Conservation (phyloP, 1,140 invertebrate genomes). For the Helicoverpa zea region DNA sequence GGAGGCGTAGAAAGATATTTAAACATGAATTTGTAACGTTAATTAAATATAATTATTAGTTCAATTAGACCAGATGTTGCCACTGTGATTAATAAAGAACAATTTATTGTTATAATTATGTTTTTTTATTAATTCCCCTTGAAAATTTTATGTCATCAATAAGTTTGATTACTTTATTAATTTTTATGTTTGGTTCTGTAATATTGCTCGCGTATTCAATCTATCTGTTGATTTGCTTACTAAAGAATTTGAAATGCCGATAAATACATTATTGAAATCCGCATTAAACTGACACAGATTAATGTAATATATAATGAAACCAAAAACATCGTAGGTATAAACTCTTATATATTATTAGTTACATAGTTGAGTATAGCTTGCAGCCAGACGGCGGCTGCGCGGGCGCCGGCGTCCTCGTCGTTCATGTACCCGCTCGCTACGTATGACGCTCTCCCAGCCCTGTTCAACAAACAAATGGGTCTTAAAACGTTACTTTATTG, state of each 20-base stretch:
- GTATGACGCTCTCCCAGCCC: conserved; percentile 89
- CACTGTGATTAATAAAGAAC: conserved; percentile 59
- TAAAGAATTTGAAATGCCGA: too few species aligned
- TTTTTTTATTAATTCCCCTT: conserved; percentile 3
- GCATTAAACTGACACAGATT: not conserved
- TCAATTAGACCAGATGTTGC: conserved; percentile 41
- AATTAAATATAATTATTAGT: conserved; percentile 20
- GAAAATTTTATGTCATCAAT: too few species aligned
- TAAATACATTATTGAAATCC: too few species aligned
- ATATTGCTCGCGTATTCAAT: too few species aligned
- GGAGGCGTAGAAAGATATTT: conserved; percentile 2
- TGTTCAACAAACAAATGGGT: conserved; percentile 65
- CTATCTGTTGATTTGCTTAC: too few species aligned
- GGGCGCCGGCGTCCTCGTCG: conserved; percentile 90
- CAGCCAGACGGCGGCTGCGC: conserved; percentile 89
- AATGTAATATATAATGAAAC: not conserved
- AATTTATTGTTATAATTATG: conserved; percentile 51
- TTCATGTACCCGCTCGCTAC: conserved; percentile 85
- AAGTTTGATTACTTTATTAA: too few species aligned
- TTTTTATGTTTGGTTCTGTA: not conserved
- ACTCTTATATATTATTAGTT: conserved; percentile 17
- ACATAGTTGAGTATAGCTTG: conserved; percentile 64
- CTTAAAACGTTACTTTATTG: not conserved
- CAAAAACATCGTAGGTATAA: too few species aligned
- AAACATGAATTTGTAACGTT: conserved; percentile 31